Percentiles rank a stretch among this genome's conserved stretches.
Evolutionary conservation across 2,797 vertebrate genomes (phyloP).

Genomic region (Alectoris magna): DNA sequence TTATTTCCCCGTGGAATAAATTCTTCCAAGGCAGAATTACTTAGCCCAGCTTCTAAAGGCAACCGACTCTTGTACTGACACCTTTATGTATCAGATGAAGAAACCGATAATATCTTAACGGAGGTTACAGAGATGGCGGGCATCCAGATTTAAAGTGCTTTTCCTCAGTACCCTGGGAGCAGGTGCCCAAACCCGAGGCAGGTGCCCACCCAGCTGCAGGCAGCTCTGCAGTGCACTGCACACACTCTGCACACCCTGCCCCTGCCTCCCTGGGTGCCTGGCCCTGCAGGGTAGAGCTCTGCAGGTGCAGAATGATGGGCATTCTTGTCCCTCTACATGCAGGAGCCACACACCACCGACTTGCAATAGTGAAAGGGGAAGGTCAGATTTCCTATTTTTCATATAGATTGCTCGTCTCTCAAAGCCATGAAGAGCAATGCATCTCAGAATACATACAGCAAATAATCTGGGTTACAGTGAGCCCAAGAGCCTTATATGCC

Average conservation of each 20-base stretch:
- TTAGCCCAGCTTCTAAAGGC: conserved; percentile 6
- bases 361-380: background rate
- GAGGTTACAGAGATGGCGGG: background rate
- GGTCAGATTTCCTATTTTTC: background rate
- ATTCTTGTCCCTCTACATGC: background rate
- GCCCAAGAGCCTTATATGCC: background rate
- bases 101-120: background rate
- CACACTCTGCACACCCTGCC: background rate
- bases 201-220: background rate
- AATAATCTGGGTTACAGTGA: background rate
- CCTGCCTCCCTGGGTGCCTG: background rate
- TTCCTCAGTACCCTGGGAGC: background rate
- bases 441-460: fast-evolving
- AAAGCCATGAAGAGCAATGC: background rate
- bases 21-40: conserved; percentile 5
- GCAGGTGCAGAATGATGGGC: background rate
- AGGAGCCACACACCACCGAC: background rate
- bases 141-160: background rate
- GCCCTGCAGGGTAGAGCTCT: background rate
- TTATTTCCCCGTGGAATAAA: conserved; percentile 39
- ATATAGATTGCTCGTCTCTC: background rate
- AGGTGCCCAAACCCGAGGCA: background rate
- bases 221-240: background rate
- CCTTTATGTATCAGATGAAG: background rate
- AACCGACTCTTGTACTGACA: background rate